Evolutionary conservation across 2,113 vertebrate genomes (phyloP), one percentile per base, ranked within the genome.

Genomic region (Dasyornis broadbenti): DNA sequence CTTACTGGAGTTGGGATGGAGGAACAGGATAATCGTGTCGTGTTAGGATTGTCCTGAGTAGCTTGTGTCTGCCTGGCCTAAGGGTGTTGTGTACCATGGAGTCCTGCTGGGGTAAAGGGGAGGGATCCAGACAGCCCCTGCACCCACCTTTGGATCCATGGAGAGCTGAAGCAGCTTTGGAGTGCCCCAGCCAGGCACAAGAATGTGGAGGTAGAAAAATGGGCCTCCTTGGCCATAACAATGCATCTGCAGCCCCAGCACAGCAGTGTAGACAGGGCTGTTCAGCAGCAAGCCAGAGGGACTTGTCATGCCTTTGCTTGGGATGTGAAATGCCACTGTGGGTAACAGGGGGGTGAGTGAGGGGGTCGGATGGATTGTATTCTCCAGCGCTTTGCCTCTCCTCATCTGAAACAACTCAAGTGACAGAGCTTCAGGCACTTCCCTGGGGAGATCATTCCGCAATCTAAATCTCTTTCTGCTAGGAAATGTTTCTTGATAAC

Each of bases 401-500:
- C 54, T 96, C 71, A 77, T 91, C 87, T 87, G 89, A 85, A 90
- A 72, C 68, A 77, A 52, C 79, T 83, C 63, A 7, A 95, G 82
- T 94, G 93, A 90, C 0, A 0, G 88, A 94, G 92, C 95, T 96
- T 83, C 89, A 86, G 86, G 86, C 86, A 59, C 70, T 69, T 95
- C 89, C 94, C 84, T 76, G 70, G 89, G 84, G 89, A 95, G 57
- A 95, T 76, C 63, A 61, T 94, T 87, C 94, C 92, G 92, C 94
- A 93, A 85, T 81, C 94, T 88, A 92, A 96, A 93, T 94, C 68
- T 83, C 89, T 61, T 69, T 95, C 59, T 92, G 94, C 79, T 92
- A 93, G 88, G 94, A 95, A 95, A 77, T 75, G 71, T 71, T 92
- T 90, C 92, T 92, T 96, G 92, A 95, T 94, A 88, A 73, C 63